These are phyloP conservation scores for Pangasius krempfi DNA, from an alignment of 2,797 vertebrate species.

Conservation along the genomic window DNA sequence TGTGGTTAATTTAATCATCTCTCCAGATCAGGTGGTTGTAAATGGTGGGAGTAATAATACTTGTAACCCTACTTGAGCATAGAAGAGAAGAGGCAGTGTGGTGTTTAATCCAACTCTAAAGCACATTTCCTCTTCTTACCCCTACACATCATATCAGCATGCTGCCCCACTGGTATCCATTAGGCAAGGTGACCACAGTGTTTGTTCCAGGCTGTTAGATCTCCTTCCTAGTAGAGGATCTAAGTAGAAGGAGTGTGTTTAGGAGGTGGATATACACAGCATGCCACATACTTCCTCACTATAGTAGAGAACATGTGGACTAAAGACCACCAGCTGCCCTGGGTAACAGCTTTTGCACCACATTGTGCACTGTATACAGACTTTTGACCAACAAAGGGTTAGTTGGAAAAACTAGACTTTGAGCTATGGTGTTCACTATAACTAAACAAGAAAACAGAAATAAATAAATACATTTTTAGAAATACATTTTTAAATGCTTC, in stretches of 20 bases:
- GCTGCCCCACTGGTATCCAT: constrained; percentile 77
- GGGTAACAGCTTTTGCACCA: constrained; percentile 65
- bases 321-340: constrained; percentile 77
- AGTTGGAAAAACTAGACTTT: constrained; percentile 26
- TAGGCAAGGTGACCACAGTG: constrained; percentile 74
- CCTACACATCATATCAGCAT: constrained; percentile 73
- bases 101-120: constrained; percentile 73
- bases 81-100: constrained; percentile 64
- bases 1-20: constrained; percentile 82
- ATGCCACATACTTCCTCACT: constrained; percentile 62
- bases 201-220: constrained; percentile 78
- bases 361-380: constrained; percentile 45
- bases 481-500: neutral
- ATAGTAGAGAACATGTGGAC: constrained; percentile 66
- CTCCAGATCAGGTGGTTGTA: constrained; percentile 71
- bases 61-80: constrained; percentile 73
- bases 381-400: constrained; percentile 43
- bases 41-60: constrained; percentile 78
- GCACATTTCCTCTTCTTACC: constrained; percentile 60
- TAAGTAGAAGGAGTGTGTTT: constrained; percentile 76
- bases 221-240: constrained; percentile 61
- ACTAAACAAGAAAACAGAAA: neutral
- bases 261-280: constrained; percentile 78
- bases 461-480: neutral
- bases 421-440: no score